Evolutionary conservation across 1,140 invertebrate genomes (phyloP).

Genomic region (Phortica variegata): DNA sequence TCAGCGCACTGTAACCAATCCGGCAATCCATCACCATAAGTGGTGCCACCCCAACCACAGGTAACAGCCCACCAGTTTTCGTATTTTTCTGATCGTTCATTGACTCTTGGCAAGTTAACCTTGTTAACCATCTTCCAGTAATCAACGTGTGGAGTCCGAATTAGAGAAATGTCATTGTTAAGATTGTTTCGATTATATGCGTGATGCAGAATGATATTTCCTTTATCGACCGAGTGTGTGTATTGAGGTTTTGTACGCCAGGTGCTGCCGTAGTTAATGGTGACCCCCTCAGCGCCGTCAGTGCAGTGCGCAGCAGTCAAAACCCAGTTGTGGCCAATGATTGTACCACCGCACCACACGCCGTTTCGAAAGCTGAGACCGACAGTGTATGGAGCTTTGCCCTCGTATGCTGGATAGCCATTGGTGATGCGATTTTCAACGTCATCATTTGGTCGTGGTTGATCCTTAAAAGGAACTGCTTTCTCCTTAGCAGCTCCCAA

Average conservation of each 20-base stretch:
- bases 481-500: too few relatives aligned
- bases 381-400: constrained; percentile 58
- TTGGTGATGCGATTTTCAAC: too few relatives aligned
- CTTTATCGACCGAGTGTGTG: neutral
- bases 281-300: neutral
- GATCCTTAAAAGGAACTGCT: too few relatives aligned
- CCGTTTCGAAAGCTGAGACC: constrained; percentile 40
- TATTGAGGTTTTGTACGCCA: constrained; percentile 2
- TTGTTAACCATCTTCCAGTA: too few relatives aligned
- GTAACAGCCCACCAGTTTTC: neutral
- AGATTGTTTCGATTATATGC: too few relatives aligned
- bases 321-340: constrained; percentile 58
- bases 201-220: constrained; percentile 4
- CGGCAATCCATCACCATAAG: too few relatives aligned
- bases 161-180: too few relatives aligned
- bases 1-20: too few relatives aligned
- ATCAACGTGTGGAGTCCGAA: too few relatives aligned
- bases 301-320: constrained; percentile 62
- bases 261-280: constrained; percentile 9
- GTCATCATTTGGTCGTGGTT: too few relatives aligned
- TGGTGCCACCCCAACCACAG: neutral
- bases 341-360: constrained; percentile 61
- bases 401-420: too few relatives aligned
- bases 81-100: neutral
- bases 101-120: too few relatives aligned